Conservation (phyloP, 1,140 invertebrate species). For the Argopecten irradians region DNA sequence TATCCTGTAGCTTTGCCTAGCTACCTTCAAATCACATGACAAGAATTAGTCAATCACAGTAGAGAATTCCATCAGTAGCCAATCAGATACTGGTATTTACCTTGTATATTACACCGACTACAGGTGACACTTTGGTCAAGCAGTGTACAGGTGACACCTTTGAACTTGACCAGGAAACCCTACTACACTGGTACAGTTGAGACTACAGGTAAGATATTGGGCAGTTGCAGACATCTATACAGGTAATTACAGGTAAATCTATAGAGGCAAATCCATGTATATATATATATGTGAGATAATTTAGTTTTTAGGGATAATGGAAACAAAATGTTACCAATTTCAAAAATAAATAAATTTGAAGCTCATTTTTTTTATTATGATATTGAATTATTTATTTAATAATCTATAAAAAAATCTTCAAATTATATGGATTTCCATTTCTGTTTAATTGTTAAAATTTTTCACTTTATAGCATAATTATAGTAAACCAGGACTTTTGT, state of each 20-base stretch:
- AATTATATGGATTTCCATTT: no score
- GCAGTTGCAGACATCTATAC: neutral
- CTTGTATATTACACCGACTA: neutral
- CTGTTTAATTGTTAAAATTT: no score
- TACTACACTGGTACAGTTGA: neutral
- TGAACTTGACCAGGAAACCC: neutral
- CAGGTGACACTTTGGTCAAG: neutral
- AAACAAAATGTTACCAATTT: no score
- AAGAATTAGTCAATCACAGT: neutral
- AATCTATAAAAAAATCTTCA: no score
- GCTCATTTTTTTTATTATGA: no score
- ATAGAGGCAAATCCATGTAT: neutral
- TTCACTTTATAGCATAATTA: no score
- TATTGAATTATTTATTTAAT: no score
- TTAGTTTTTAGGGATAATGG: no score
- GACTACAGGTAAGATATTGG: neutral
- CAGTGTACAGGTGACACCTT: neutral
- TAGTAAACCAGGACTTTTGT: no score
- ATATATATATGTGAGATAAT: no score
- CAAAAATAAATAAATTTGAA: no score
- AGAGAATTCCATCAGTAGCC: neutral
- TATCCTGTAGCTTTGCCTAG: neutral
- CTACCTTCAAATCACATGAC: neutral
- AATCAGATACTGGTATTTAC: neutral
- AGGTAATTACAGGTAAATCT: neutral